Percentiles rank a stretch among this genome's conserved stretches.
phyloP scores from a whole-genome alignment of 2,113 vertebrate species.

The Varanus salvator region DNA sequence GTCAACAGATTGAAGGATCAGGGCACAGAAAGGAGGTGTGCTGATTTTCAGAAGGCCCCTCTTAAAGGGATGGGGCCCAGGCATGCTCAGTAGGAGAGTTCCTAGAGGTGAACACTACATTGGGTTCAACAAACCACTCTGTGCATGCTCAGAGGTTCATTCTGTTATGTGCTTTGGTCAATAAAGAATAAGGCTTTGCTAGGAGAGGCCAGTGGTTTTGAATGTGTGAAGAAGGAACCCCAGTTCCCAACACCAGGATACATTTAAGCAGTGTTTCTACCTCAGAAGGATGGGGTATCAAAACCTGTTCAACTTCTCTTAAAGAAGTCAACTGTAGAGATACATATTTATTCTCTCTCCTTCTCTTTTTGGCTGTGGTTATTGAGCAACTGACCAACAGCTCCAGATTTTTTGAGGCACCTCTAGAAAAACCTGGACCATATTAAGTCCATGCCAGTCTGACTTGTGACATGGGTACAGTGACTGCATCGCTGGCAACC shows the following conservation, averaged over 20 bases:
- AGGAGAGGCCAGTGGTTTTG: too few species aligned
- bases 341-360: neutral
- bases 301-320: neutral
- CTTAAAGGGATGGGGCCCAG: too few species aligned
- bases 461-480: neutral
- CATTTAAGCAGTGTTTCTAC: neutral
- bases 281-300: neutral
- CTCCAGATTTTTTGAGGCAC: neutral
- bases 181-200: too few species aligned
- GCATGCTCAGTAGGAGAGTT: too few species aligned
- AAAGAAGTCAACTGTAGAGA: neutral
- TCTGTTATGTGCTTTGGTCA: too few species aligned
- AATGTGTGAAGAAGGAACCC: too few species aligned
- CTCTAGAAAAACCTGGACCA: neutral
- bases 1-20: too few species aligned
- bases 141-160: too few species aligned
- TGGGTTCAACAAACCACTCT: too few species aligned
- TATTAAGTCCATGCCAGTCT: neutral
- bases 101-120: too few species aligned
- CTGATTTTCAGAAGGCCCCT: too few species aligned
- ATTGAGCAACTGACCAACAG: neutral
- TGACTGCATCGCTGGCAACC: neutral
- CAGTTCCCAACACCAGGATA: neutral
- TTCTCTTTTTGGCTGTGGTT: neutral
- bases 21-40: too few species aligned